Evolutionary conservation across 2,113 vertebrate genomes (phyloP), one percentile per base, ranked within the genome.

Genomic region (Caloenas nicobarica): DNA sequence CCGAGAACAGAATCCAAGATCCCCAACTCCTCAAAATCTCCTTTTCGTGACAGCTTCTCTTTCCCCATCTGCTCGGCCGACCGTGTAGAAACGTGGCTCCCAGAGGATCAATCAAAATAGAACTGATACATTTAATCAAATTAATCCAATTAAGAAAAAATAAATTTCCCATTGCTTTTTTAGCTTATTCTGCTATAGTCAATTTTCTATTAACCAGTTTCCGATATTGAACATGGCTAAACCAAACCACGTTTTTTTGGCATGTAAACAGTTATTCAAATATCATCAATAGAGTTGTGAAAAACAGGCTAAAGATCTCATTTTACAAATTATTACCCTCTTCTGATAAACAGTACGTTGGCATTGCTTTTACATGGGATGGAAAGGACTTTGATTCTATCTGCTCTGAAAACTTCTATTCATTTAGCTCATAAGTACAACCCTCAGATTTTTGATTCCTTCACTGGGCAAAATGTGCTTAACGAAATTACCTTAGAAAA

Each of bases 1-100:
- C 1, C 88, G 9, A 82, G 61, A 95, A 95, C 29, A 95, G 82
- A 86, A 96, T 57, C 64, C 91, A 82, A 84, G 62, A 79, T 74
- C 61, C 60, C 60, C 31, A 5, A 51, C 72, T 91, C 80, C 92
- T 65, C 48, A 82, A 89, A 81, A 81, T 51, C 82, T 44, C 8
- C 84, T 88, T 68, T 73, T 46, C 70, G 28, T 88, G 79, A 91
- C 92, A 85, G 68, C 80, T 80, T 78, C 74, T 64, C 65, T 70
- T 89, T 56, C 77, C 89, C 73, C 79, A 51, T 76, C 88, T 93
- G 82, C 72, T 93, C 83, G 56, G 29, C n/a, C 33, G 58, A 38
- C 51, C n/a, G 36, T 1, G 7, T 3, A 74, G 57, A 77, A 81
- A 78, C 3, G 3, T 0, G 44, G 72, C 44, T 79, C 38, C 51